Evolutionary conservation across 2,888 invertebrate species (phyloP), one percentile per base, ranked within the genome.

Genomic region (Drosophila birchii): DNA sequence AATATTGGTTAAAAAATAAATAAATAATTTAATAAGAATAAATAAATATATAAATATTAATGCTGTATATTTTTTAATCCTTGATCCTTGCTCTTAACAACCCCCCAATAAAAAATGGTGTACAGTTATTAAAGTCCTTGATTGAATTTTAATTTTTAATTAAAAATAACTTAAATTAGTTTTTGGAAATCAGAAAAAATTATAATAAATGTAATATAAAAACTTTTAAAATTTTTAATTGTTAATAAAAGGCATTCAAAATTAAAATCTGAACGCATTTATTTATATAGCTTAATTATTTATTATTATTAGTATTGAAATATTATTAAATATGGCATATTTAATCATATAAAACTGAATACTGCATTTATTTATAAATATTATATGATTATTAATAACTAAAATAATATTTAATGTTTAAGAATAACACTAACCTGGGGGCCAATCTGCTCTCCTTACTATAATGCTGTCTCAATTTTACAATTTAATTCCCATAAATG

Each of bases 401-500:
- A 18, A 49, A 18, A 12, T 32, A n/a, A 32, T n/a, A 49, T 32
- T 32, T 29, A 11, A 49, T 43, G 3, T 12, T 18, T 20, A 43
- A 20, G 6, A 43, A 43, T 14, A 43, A 43, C 7, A 6, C 32
- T 20, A 34, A 16, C 32, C 14, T 11, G 14, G 14, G 26, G 1
- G 6, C 9, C 12, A 34, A 41, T 60, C 32, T 23, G 14, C 59
- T 20, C 20, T n/a, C 41, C 32, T 41, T 60, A 32, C 41, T 59
- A 60, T 58, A 59, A 59, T 60, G 60, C 41, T 41, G 14, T 59
- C 62, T 23, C n/a, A 23, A 45, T 32, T 61, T 61, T 32, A 61
- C 38, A 47, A 41, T 51, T 63, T 38, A 51, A 51, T 66, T 54
- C 38, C 23, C 51, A 69, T 53, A 54, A 38, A 70, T 18, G 34